phyloP scores from a whole-genome alignment of 2,113 vertebrate genomes.

The Entelurus aequoreus region DNA sequence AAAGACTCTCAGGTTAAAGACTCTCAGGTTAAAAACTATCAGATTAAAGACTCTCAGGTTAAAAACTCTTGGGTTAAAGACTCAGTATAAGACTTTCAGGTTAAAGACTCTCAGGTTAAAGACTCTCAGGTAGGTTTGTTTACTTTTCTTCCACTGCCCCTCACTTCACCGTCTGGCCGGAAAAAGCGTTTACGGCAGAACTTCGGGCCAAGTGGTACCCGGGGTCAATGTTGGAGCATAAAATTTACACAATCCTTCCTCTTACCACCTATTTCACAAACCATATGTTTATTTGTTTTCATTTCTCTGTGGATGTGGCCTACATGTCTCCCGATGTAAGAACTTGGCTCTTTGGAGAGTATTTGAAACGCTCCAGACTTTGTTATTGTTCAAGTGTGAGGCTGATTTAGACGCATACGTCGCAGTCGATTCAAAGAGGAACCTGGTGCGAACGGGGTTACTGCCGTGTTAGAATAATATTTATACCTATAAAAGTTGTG shows the following conservation, averaged over 20 bases:
- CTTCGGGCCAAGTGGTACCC: slow-evolving; percentile 44
- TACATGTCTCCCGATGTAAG: slow-evolving; percentile 42
- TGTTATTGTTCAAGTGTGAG: slow-evolving; percentile 67
- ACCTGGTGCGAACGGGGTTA: slow-evolving; percentile 34
- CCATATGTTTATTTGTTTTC: slow-evolving; percentile 58
- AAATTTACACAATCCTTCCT: slow-evolving; percentile 49
- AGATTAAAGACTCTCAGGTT: too few relatives aligned
- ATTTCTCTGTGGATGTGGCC: slow-evolving; percentile 51
- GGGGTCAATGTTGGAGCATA: slow-evolving; percentile 55
- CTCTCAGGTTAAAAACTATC: too few relatives aligned
- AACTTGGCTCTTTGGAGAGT: slow-evolving; percentile 51
- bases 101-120: slow-evolving; percentile 7
- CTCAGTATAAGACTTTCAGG: too few relatives aligned
- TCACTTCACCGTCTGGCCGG: slow-evolving; percentile 49
- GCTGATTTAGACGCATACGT: slow-evolving; percentile 42
- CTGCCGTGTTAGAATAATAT: slow-evolving; percentile 41
- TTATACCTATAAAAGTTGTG: slow-evolving; percentile 43
- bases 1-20: too few relatives aligned
- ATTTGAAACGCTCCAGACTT: slow-evolving; percentile 57
- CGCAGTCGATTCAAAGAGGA: slow-evolving; percentile 45
- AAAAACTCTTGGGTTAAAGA: too few relatives aligned
- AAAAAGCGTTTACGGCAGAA: slow-evolving; percentile 43
- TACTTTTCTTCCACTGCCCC: slow-evolving; percentile 43
- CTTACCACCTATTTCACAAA: slow-evolving; percentile 41
- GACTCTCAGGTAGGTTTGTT: slow-evolving; percentile 36